phyloP scores from a whole-genome alignment of 2,888 invertebrate genomes.

The Idaea straminata region DNA sequence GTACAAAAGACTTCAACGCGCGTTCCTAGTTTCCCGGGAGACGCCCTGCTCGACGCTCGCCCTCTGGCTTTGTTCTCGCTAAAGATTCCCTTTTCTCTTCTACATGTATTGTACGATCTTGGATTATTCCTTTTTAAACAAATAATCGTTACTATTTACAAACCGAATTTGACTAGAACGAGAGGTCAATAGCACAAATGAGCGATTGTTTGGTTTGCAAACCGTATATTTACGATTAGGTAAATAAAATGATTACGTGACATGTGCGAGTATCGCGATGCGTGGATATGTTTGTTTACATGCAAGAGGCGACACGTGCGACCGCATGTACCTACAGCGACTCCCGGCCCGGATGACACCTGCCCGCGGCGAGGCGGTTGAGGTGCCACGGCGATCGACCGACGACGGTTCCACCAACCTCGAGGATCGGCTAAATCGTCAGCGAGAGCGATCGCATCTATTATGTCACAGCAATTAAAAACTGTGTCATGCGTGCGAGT shows the following conservation, averaged over 20 bases:
- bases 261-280: background rate
- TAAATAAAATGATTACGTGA: conserved; percentile 3
- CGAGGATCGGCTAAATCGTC: background rate
- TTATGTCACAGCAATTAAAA: conserved; percentile 16
- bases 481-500: conserved; percentile 49
- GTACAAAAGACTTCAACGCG: conserved; percentile 50
- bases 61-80: too few relatives aligned
- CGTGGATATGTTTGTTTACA: conserved; percentile 15
- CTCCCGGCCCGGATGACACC: conserved; percentile 9
- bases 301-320: background rate
- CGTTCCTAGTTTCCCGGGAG: background rate
- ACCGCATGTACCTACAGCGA: background rate
- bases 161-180: background rate
- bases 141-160: too few relatives aligned
- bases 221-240: conserved; percentile 2
- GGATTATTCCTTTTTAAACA: too few relatives aligned
- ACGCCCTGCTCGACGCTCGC: background rate
- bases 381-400: too few relatives aligned
- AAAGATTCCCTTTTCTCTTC: too few relatives aligned
- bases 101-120: too few relatives aligned
- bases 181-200: conserved; percentile 2
- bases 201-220: background rate
- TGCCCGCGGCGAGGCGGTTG: conserved; percentile 16
- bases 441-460: conserved; percentile 14
- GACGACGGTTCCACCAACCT: background rate